A percentile compares a stretch with the other conserved stretches of the same genome.
phyloP scores from a whole-genome alignment of 2,113 vertebrate species.

The Anser cygnoides region DNA sequence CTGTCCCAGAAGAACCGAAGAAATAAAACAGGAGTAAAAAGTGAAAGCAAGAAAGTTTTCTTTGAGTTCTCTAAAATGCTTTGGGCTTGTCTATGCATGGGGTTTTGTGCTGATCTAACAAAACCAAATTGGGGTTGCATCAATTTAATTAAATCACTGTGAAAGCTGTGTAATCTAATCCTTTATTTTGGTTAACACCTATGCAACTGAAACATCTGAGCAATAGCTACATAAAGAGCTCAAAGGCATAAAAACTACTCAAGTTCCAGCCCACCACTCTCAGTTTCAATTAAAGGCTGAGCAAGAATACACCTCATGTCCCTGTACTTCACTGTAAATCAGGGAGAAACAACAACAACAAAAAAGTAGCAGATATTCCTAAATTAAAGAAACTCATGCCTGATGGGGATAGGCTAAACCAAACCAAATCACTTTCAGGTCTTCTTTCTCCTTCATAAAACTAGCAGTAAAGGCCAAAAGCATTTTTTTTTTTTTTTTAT shows the following conservation, averaged over 20 bases:
- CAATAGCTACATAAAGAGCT: neutral
- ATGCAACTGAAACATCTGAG: neutral
- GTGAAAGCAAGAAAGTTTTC: neutral
- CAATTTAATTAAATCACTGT: slow-evolving; percentile 1
- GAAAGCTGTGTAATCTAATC: slow-evolving; percentile 1
- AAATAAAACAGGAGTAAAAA: neutral
- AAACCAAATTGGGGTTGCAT: neutral
- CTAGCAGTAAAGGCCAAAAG: neutral
- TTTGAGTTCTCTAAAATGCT: neutral
- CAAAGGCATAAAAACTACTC: neutral
- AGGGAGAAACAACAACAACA: neutral
- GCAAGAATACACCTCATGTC: neutral
- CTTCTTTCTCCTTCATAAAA: neutral
- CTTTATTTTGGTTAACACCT: slow-evolving; percentile 26
- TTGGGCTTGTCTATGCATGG: neutral
- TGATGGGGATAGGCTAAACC: neutral
- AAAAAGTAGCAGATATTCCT: neutral
- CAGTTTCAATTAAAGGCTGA: neutral
- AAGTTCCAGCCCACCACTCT: neutral
- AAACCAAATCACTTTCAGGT: neutral
- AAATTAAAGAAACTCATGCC: neutral
- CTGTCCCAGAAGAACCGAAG: neutral
- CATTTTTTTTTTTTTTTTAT: neutral
- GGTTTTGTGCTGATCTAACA: neutral
- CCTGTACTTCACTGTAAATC: neutral